phyloP scores from a whole-genome alignment of 2,113 vertebrate species.

The Coreoperca whiteheadi region DNA sequence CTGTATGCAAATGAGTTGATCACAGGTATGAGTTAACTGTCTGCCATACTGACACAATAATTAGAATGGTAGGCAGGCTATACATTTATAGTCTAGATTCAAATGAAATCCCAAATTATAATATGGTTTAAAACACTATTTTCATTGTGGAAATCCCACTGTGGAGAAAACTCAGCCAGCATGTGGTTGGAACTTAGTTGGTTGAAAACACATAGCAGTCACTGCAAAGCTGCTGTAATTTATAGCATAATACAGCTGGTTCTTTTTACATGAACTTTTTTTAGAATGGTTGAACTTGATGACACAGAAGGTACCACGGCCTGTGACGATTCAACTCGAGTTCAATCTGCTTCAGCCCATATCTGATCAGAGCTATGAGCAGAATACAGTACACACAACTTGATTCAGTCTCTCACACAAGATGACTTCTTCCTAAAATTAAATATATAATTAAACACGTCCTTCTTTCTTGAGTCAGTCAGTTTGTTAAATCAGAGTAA shows the following conservation, averaged over 20 bases:
- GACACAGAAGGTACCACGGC: slow-evolving; percentile 42
- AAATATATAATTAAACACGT: background rate
- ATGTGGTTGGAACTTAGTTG: slow-evolving; percentile 38
- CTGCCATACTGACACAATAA: background rate
- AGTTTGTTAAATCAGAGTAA: background rate
- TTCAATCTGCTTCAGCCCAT: slow-evolving; percentile 22
- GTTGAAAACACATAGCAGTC: slow-evolving; percentile 31
- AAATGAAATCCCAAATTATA: background rate
- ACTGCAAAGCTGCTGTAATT: slow-evolving; percentile 59
- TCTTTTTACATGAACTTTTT: slow-evolving; percentile 35
- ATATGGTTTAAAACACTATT: slow-evolving; percentile 10
- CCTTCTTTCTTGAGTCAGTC: background rate
- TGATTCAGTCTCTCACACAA: background rate
- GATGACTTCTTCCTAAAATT: background rate
- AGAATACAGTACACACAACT: background rate
- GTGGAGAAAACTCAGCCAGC: slow-evolving; percentile 10
- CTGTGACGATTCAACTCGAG: slow-evolving; percentile 35
- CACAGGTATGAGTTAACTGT: background rate
- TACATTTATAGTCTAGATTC: background rate
- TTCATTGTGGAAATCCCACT: background rate
- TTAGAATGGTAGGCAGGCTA: background rate
- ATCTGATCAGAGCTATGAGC: slow-evolving; percentile 4
- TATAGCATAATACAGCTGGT: slow-evolving; percentile 51
- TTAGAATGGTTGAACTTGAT: slow-evolving; percentile 45
- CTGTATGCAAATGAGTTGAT: slow-evolving; percentile 16